Conservation (phyloP, 2,797 vertebrate species). For the Salarias fasciatus region DNA sequence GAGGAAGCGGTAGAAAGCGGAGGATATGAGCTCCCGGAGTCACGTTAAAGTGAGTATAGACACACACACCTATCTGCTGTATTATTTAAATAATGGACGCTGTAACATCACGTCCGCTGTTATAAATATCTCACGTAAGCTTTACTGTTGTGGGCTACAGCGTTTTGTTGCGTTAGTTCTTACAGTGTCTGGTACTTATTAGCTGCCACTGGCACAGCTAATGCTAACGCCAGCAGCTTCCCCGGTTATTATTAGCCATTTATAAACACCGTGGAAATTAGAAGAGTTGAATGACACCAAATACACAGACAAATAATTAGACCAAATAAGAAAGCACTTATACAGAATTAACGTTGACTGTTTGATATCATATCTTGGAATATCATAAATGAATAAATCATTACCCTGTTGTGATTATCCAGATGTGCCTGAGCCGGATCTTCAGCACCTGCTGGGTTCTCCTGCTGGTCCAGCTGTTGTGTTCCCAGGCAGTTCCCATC, state of each 20-base stretch:
- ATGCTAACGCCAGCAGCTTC: slow-evolving; percentile 60
- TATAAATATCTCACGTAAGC: not conserved
- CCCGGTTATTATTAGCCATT: slow-evolving; percentile 32
- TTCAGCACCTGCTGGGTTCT: slow-evolving; percentile 77
- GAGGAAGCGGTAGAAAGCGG: slow-evolving; percentile 27
- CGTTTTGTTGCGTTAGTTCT: not conserved
- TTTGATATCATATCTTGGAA: too few relatives aligned
- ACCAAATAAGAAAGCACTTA: too few relatives aligned
- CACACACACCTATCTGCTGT: not conserved
- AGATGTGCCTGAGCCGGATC: slow-evolving; percentile 86
- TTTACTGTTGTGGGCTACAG: not conserved
- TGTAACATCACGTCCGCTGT: not conserved
- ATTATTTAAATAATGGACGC: not conserved
- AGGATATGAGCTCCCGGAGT: slow-evolving; percentile 35
- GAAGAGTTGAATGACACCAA: not conserved
- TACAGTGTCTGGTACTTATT: slow-evolving; percentile 13
- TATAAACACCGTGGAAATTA: not conserved
- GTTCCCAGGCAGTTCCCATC: slow-evolving; percentile 90
- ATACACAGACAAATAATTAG: not conserved
- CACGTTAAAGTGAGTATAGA: slow-evolving; percentile 63
- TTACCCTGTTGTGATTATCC: slow-evolving; percentile 36
- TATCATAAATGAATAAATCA: not conserved
- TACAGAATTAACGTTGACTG: too few relatives aligned
- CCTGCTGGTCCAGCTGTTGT: slow-evolving; percentile 80
- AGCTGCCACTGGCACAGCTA: slow-evolving; percentile 50